A percentile compares a stretch with the other conserved stretches of the same genome.
Evolutionary conservation across 2,113 vertebrate genomes (phyloP).

Genomic region (Tapirus terrestris): DNA sequence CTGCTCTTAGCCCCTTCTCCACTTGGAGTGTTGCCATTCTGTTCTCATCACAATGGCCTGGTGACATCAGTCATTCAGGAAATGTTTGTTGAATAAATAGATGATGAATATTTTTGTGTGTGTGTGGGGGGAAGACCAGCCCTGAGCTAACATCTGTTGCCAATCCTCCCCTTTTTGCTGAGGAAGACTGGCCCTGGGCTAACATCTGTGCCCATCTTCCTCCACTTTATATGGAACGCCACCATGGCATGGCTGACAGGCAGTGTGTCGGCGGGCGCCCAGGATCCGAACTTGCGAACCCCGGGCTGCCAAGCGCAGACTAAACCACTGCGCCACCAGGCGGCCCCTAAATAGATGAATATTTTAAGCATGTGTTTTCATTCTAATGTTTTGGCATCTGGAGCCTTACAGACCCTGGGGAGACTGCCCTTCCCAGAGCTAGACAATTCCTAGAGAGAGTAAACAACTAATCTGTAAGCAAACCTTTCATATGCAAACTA

Average conservation of each 20-base stretch:
- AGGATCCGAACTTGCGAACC: too few relatives aligned
- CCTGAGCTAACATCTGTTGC: too few relatives aligned
- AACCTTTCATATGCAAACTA: neutral
- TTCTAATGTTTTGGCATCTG: neutral
- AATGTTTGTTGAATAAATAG: neutral
- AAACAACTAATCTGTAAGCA: neutral
- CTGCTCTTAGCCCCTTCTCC: neutral
- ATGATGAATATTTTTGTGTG: neutral
- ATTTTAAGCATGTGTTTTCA: neutral
- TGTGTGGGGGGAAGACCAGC: too few relatives aligned
- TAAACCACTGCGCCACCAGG: too few relatives aligned
- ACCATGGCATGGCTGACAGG: too few relatives aligned
- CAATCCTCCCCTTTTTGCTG: too few relatives aligned
- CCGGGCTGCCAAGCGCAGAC: too few relatives aligned
- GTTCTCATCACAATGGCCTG: neutral
- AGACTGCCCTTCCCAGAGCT: neutral
- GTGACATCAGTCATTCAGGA: neutral
- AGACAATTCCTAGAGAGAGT: neutral
- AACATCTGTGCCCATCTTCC: too few relatives aligned
- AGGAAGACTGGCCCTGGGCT: too few relatives aligned
- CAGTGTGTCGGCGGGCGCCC: too few relatives aligned
- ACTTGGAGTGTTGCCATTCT: neutral
- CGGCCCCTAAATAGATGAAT: neutral
- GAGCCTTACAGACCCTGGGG: neutral
- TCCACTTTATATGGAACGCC: too few relatives aligned